phyloP scores from a whole-genome alignment of 2,888 invertebrate genomes.

The Cataglyphis cursor region DNA sequence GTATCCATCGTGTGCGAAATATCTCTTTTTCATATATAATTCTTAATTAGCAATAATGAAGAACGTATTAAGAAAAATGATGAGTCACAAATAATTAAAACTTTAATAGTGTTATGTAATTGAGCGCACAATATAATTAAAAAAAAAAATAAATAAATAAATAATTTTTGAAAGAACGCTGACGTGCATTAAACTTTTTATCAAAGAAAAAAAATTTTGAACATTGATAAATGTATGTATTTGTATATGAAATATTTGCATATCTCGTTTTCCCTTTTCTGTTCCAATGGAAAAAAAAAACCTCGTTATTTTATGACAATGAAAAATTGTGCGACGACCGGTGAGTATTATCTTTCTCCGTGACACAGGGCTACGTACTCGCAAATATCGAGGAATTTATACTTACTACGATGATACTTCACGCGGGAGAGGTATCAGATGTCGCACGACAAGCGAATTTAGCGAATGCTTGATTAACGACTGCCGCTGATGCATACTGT shows the following conservation, averaged over 20 bases:
- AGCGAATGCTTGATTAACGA: neutral
- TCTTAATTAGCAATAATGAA: neutral
- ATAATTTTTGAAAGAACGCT: neutral
- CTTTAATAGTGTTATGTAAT: neutral
- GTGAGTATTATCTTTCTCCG: constrained; percentile 2
- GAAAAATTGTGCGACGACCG: neutral
- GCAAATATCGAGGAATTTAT: constrained; percentile 39
- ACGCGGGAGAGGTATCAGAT: constrained; percentile 40
- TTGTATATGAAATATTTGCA: neutral
- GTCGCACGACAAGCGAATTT: constrained; percentile 46
- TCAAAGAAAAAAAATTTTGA: neutral
- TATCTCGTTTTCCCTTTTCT: neutral
- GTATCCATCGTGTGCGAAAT: neutral
- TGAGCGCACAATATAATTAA: neutral
- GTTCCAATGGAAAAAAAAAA: neutral
- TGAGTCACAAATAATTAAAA: neutral
- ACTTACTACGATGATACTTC: constrained; percentile 33
- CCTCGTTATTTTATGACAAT: neutral
- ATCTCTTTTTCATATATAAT: neutral
- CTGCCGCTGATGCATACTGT: constrained; percentile 1
- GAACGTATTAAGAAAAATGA: neutral
- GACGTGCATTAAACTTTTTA: neutral
- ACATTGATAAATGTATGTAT: neutral
- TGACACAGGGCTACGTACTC: constrained; percentile 12
- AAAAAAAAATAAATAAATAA: neutral